A percentile compares a stretch with the other conserved stretches of the same genome.
phyloP scores from a whole-genome alignment of 2,113 vertebrate genomes.

The Amazona guildingii region DNA sequence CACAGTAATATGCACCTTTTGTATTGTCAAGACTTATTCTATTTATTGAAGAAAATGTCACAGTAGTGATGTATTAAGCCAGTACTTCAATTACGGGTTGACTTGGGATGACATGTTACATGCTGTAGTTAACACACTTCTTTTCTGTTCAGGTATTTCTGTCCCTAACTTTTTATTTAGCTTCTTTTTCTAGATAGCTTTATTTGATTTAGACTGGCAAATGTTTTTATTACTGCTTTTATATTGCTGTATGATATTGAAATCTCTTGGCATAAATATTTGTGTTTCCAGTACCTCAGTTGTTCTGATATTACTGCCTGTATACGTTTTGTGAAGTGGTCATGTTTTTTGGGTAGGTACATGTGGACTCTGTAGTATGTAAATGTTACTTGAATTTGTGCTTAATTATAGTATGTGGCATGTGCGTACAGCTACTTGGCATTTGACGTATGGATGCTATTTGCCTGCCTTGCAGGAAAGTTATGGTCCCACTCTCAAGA shows the following conservation, averaged over 20 bases:
- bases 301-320: conserved; percentile 91
- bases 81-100: conserved; percentile 88
- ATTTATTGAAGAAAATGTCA: conserved; percentile 89
- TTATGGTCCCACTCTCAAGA: conserved; percentile 67
- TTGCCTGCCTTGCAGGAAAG: conserved; percentile 84
- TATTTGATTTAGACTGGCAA: conserved; percentile 81
- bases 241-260: conserved; percentile 83
- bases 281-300: conserved; percentile 93
- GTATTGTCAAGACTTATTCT: conserved; percentile 82
- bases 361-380: conserved; percentile 95
- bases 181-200: conserved; percentile 78
- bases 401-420: conserved; percentile 94
- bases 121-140: conserved; percentile 82
- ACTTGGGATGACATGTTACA: conserved; percentile 85
- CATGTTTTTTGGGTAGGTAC: conserved; percentile 92
- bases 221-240: conserved; percentile 79
- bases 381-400: conserved; percentile 99
- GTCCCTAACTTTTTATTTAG: conserved; percentile 78
- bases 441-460: conserved; percentile 91
- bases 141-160: conserved; percentile 79
- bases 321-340: conserved; percentile 94
- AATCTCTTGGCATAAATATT: conserved; percentile 87
- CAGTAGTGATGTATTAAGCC: conserved; percentile 86
- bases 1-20: conserved; percentile 82
- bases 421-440: conserved; percentile 86